Evolutionary conservation across 1,140 invertebrate genomes (phyloP), one percentile per base, ranked within the genome.

Genomic region (Drosophila seguyi): DNA sequence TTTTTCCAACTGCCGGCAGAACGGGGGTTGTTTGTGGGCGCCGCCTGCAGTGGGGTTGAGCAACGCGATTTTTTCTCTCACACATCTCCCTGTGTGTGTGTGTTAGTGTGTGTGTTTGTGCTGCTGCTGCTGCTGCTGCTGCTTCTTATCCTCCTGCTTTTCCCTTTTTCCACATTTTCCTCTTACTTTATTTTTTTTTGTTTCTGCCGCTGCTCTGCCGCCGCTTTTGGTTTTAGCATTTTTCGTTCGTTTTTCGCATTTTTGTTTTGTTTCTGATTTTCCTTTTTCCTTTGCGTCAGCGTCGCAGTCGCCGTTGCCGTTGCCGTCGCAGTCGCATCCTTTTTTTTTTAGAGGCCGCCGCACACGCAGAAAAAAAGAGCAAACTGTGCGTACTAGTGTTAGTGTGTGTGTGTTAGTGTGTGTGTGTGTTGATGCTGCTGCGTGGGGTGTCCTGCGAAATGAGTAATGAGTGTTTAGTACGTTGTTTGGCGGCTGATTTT

Each of bases 191-290:
- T 34, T 65, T 27, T 68, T 80, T 75, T 69, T 62, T 81, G 60
- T 48, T 72, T 62, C 27, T 57, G 75, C 18, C 61, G 72, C 42
- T 66, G 62, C 60, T 67, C 72, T 63, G 62, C 72, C 76, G 62
- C 68, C 76, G 86, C 67, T 84, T 87, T 84, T 84, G 73, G 75
- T 76, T 87, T 87, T 82, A 75, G 60, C 61, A 82, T 86, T 86
- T 86, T 86, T 86, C 66, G 74, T 81, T 87, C 78, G 62, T 86
- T 83, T 76, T 76, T 76, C 60, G 59, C 65, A 81, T 86, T 84
- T 87, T 82, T 87, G 83, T 87, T 86, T 86, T 86, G 82, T 86
- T 81, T 86, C 78, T 81, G 82, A 76, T 84, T 81, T 78, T 90
- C 61, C 68, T 39, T 74, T 65, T 75, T 45, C 50, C 41, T 65